Conservation (phyloP, 1,140 invertebrate species). For the Pseudomyrmex cubaensis region DNA sequence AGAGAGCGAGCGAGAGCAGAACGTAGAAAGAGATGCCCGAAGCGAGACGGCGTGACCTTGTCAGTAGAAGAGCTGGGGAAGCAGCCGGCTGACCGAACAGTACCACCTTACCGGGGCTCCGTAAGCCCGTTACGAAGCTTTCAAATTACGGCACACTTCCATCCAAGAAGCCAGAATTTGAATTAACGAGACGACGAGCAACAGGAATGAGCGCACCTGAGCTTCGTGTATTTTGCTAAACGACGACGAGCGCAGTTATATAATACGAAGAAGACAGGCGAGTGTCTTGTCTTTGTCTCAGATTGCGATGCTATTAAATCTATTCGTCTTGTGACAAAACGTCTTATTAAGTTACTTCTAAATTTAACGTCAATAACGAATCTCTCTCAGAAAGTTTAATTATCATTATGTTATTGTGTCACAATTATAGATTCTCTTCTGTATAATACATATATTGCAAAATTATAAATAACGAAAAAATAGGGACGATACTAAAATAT, state of each 20-base stretch:
- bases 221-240: conserved; percentile 54
- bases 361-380: conserved; percentile 22
- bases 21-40: conserved; percentile 26
- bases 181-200: conserved; percentile 77
- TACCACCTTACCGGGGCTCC: conserved; percentile 71
- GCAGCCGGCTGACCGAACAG: conserved; percentile 73
- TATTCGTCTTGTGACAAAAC: conserved; percentile 18
- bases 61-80: conserved; percentile 65
- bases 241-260: conserved; percentile 26
- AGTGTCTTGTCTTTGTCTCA: not conserved
- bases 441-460: not conserved
- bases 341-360: conserved; percentile 13
- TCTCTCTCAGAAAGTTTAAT: not conserved
- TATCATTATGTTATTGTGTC: not conserved
- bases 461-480: not conserved
- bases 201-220: conserved; percentile 67
- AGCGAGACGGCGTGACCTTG: conserved; percentile 67
- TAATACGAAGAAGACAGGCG: not conserved
- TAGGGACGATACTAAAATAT: too few species aligned
- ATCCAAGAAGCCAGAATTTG: conserved; percentile 77
- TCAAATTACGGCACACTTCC: conserved; percentile 83
- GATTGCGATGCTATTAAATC: conserved; percentile 34
- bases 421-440: not conserved
- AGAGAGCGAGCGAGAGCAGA: not conserved
- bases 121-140: conserved; percentile 76